Conservation (phyloP, 2,797 vertebrate genomes). For the Sphaeramia orbicularis region DNA sequence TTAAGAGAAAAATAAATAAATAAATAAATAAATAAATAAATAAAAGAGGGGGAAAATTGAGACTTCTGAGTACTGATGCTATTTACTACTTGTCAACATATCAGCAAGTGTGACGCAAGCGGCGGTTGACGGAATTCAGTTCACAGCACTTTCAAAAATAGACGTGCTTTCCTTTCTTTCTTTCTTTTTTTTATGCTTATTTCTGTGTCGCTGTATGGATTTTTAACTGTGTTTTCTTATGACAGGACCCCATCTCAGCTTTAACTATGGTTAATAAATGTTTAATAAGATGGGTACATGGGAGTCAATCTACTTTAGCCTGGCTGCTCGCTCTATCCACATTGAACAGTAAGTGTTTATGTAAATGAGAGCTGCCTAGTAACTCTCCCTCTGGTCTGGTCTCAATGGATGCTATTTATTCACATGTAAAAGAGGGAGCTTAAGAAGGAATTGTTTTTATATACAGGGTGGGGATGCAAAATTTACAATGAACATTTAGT, state of each 20-base stretch:
- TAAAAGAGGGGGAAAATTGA: constrained; percentile 36
- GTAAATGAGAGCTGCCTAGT: constrained; percentile 60
- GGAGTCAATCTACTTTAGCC: constrained; percentile 68
- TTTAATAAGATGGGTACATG: constrained; percentile 70
- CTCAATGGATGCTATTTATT: constrained; percentile 52
- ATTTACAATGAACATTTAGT: too few species aligned
- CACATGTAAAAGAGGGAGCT: constrained; percentile 33
- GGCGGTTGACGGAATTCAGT: constrained; percentile 40
- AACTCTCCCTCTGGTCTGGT: constrained; percentile 53
- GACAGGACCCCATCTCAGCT: constrained; percentile 40
- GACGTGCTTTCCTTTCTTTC: constrained; percentile 26
- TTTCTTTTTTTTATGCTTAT: constrained; percentile 20
- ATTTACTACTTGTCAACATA: constrained; percentile 63
- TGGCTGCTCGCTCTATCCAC: constrained; percentile 37
- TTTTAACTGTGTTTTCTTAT: constrained; percentile 55
- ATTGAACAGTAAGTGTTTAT: constrained; percentile 74
- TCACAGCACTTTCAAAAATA: constrained; percentile 44
- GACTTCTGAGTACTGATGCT: constrained; percentile 29
- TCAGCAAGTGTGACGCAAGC: constrained; percentile 48
- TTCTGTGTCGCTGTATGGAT: constrained; percentile 24
- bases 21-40: constrained; percentile 23
- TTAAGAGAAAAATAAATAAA: constrained; percentile 32
- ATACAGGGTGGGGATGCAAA: too few species aligned
- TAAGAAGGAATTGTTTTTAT: constrained; percentile 52
- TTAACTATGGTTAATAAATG: constrained; percentile 74